Conservation (phyloP, 2,888 invertebrate genomes). For the Cabera pusaria region DNA sequence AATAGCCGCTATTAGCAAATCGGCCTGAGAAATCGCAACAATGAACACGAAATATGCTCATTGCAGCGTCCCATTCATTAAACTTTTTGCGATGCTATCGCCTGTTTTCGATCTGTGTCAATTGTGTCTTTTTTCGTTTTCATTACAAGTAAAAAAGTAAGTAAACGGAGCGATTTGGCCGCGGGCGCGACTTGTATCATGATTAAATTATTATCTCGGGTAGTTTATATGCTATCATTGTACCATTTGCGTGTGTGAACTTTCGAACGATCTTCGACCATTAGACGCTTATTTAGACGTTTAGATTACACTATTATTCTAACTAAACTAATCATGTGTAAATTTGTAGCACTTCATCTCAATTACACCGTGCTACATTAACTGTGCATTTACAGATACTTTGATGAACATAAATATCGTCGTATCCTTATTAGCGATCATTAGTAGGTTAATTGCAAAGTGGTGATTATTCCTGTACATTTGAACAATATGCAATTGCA, state of each 20-base stretch:
- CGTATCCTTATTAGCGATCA: conserved; percentile 22
- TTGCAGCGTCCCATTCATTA: conserved; percentile 71
- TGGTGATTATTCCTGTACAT: conserved; percentile 16
- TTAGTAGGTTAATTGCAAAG: conserved; percentile 27
- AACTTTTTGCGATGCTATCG: conserved; percentile 65
- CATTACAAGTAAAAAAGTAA: conserved; percentile 51
- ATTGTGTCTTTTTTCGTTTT: conserved; percentile 50
- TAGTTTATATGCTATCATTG: conserved; percentile 57
- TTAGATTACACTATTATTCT: no score
- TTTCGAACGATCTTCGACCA: conserved; percentile 54
- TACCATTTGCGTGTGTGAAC: conserved; percentile 60
- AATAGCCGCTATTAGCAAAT: conserved; percentile 76
- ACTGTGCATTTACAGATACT: conserved; percentile 18
- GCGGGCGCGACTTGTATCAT: conserved; percentile 57
- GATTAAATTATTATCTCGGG: conserved; percentile 70
- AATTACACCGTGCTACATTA: conserved; percentile 20
- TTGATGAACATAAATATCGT: conserved; percentile 5
- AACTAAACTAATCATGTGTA: conserved; percentile 26
- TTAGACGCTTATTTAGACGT: conserved; percentile 37
- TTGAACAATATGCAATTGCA: no score
- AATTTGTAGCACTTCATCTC: conserved; percentile 26
- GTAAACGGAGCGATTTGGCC: conserved; percentile 64
- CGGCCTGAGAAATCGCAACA: conserved; percentile 76
- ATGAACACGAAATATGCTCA: conserved; percentile 76
- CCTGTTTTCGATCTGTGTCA: conserved; percentile 68